Evolutionary conservation across 2,797 vertebrate species (phyloP), one percentile per base, ranked within the genome.

Genomic region (Enteromius anoplus): DNA sequence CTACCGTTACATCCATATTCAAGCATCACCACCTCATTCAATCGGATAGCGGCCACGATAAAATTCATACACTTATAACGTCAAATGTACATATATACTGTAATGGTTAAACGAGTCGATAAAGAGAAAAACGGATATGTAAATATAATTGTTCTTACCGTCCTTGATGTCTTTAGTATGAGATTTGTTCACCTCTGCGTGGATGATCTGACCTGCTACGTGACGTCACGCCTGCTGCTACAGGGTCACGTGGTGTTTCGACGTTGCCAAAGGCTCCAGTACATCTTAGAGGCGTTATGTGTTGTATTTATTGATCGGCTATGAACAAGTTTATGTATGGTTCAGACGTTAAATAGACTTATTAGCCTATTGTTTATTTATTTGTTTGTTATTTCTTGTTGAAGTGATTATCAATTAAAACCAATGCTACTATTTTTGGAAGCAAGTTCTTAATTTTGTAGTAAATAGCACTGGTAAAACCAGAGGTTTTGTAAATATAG

Each of bases 171-270:
- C 29, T 45, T 69, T 51, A 47, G 34, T 45, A 45, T 37, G 14
- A 55, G 17, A 55, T 75, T 58, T 9, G 11, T 21, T 70, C 42
- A 58, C 26, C 51, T 49, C 69, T 6, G 34, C 17, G 5, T 15
- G 15, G 32, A 75, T 17, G n/a, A 15, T 32, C 60, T 40, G 45
- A 53, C 23, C 19, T 69, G 64, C 26, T 34, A 1, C 9, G 14
- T 83, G 81, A 77, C 73, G 81, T 83, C 73, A 83, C 64, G 4
- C 12, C 64, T 7, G 81, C 47, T 73, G 49, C 72, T 17, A 0
- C 34, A 34, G 9, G 7, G 65, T 83, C 81, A 83, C 81, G 81
- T 83, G 78, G 26, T 53, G 3, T 5, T 37, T 21, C 3, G 11
- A n/a, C 0, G 21, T 55, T 4, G n/a, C 3, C 21, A 23, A 37